phyloP scores from a whole-genome alignment of 2,888 invertebrate genomes.

The Branchellion lobata region DNA sequence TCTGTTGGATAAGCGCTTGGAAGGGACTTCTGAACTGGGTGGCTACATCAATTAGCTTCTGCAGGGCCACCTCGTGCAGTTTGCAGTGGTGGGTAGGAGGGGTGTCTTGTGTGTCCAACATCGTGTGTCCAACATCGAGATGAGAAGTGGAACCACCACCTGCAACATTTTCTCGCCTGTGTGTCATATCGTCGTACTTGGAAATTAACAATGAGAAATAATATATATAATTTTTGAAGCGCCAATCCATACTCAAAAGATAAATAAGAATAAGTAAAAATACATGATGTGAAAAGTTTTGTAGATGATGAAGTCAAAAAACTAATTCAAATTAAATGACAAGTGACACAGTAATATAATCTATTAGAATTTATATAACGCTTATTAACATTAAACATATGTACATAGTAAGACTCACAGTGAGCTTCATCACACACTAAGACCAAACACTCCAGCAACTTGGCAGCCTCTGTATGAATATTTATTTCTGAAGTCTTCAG shows the following conservation, averaged over 20 bases:
- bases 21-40: slow-evolving; percentile 92
- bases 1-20: slow-evolving; percentile 82
- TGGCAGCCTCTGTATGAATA: slow-evolving; percentile 73
- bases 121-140: no score
- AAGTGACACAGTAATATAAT: no score
- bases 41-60: slow-evolving; percentile 85
- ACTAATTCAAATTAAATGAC: no score
- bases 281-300: no score
- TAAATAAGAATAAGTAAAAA: no score
- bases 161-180: not conserved
- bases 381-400: no score
- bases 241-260: no score
- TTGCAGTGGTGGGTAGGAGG: slow-evolving; percentile 43
- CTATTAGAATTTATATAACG: no score
- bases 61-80: slow-evolving; percentile 84
- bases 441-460: slow-evolving; percentile 75
- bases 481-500: slow-evolving; percentile 72
- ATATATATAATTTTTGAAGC: no score
- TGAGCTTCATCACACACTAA: slow-evolving; percentile 70
- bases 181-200: not conserved
- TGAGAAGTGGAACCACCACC: slow-evolving; percentile 82
- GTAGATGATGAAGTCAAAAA: no score
- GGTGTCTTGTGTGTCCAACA: slow-evolving; percentile 68
- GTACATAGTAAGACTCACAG: slow-evolving; percentile 37
- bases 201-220: no score